These are phyloP conservation scores for Axinella damicornis DNA, from an alignment of 37 sponge, comb jelly and placozoan genomes.

Conservation along the genomic window DNA sequence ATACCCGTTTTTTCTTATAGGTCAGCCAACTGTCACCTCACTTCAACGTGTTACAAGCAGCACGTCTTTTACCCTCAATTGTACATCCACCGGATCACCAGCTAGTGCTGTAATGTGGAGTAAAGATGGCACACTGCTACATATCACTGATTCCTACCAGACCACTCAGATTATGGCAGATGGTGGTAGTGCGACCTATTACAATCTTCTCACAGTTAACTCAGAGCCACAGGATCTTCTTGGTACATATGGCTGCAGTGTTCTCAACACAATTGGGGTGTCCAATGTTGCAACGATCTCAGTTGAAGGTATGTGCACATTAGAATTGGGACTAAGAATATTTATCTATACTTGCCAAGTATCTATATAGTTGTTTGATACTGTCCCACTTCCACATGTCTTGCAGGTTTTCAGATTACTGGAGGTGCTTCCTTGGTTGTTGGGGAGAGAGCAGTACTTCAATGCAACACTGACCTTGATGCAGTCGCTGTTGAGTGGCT, in stretches of 20 bases:
- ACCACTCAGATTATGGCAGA: conserved; percentile 3
- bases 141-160: background rate
- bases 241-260: background rate
- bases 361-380: background rate
- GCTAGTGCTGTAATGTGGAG: conserved; percentile 14
- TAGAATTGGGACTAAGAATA: too few species aligned
- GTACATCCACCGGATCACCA: conserved; percentile 31
- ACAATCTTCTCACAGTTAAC: background rate
- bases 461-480: conserved; percentile 15
- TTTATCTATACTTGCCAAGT: too few species aligned
- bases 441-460: background rate
- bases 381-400: background rate
- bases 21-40: too few species aligned
- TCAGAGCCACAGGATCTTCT: background rate
- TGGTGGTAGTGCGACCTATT: background rate
- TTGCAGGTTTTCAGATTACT: background rate
- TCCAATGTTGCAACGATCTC: background rate
- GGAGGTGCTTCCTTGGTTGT: background rate
- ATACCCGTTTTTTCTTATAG: too few species aligned
- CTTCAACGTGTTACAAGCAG: too few species aligned
- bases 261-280: background rate
- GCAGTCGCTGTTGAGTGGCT: conserved; percentile 6
- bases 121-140: background rate
- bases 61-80: background rate
- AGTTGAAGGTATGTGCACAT: background rate